A percentile compares a stretch with the other conserved stretches of the same genome.
These are phyloP conservation scores for Camelus bactrianus DNA, from an alignment of 2,113 vertebrate genomes.

Conservation along the genomic window DNA sequence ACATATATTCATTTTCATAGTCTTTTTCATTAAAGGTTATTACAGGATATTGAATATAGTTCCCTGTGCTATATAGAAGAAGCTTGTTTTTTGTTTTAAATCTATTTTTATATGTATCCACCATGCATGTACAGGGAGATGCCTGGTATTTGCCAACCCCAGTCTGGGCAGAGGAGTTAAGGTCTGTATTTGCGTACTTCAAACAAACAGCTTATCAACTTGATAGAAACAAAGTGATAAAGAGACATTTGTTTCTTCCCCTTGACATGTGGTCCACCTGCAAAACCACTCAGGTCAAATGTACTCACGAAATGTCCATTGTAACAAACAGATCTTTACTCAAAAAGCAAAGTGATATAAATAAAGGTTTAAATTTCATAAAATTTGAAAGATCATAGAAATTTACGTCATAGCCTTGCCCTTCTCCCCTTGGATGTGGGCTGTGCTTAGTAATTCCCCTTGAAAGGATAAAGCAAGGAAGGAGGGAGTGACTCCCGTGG, in stretches of 20 bases:
- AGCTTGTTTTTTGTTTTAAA: no score
- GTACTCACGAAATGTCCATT: not conserved
- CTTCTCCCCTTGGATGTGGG: not conserved
- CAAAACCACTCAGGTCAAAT: not conserved
- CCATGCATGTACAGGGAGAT: accelerated
- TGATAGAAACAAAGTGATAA: not conserved
- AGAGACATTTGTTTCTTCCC: not conserved
- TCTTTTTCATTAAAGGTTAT: no score
- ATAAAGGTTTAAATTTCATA: not conserved
- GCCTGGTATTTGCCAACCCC: not conserved
- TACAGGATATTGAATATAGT: no score
- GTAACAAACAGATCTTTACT: not conserved
- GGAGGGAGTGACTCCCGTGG: no score
- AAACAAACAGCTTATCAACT: not conserved
- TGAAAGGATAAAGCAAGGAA: not conserved
- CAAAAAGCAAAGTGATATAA: not conserved
- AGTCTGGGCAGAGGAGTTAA: not conserved
- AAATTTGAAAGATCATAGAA: not conserved
- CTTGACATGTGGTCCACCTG: not conserved
- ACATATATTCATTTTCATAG: no score
- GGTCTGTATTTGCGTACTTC: not conserved
- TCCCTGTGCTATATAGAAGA: no score
- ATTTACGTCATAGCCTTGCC: not conserved
- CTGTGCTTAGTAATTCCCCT: not conserved
- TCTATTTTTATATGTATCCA: not conserved